These are phyloP conservation scores for Albula goreensis DNA, from an alignment of 2,113 vertebrate genomes.

Conservation along the genomic window DNA sequence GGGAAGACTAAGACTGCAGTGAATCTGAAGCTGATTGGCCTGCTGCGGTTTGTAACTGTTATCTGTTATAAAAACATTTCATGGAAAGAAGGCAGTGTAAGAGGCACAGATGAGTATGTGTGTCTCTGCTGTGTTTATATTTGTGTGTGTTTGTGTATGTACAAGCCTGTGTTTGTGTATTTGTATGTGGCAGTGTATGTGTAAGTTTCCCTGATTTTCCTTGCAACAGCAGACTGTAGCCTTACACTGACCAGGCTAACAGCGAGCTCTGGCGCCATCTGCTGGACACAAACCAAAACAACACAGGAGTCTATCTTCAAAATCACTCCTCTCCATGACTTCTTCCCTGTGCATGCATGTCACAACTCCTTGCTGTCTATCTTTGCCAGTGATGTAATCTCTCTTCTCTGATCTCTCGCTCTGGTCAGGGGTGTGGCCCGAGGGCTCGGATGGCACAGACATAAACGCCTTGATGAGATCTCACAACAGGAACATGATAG, in stretches of 20 bases:
- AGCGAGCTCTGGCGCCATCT: not conserved
- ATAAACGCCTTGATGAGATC: constrained; percentile 94
- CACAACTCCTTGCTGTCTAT: too few species aligned
- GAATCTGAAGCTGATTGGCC: too few species aligned
- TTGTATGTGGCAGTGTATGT: not conserved
- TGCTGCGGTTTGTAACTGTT: too few species aligned
- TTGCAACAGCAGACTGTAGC: not conserved
- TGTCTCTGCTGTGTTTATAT: not conserved
- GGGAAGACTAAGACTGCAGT: too few species aligned
- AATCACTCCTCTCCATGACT: not conserved
- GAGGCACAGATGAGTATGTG: not conserved
- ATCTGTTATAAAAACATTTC: too few species aligned
- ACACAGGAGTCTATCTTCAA: not conserved
- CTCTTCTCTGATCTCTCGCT: not conserved
- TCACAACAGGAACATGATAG: constrained; percentile 88
- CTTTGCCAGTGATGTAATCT: constrained; percentile 3
- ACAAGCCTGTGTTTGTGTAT: not conserved
- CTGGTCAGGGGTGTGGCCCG: constrained; percentile 89
- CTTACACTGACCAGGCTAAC: not conserved
- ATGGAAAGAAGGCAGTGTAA: too few species aligned
- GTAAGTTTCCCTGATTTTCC: not conserved
- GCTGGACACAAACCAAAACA: not conserved
- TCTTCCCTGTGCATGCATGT: too few species aligned
- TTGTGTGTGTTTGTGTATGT: not conserved
- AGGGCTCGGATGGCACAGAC: constrained; percentile 96